phyloP scores from a whole-genome alignment of 2,888 invertebrate species.

The Eupelmus urozonus region DNA sequence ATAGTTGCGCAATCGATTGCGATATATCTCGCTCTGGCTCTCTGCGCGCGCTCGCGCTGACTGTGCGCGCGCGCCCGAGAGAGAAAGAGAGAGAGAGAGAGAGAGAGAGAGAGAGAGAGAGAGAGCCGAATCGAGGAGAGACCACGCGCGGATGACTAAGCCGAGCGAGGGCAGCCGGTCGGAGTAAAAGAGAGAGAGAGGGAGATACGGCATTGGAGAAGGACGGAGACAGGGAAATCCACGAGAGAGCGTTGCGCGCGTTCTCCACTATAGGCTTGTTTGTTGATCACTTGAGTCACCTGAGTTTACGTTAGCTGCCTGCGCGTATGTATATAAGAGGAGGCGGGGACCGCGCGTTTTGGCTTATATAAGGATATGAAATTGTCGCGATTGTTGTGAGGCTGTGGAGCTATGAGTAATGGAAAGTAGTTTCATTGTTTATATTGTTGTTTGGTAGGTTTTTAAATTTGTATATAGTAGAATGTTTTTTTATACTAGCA shows the following conservation, averaged over 20 bases:
- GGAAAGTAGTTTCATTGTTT: no score
- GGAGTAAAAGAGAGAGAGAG: background rate
- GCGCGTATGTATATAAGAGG: background rate
- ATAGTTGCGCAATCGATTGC: conserved; percentile 29
- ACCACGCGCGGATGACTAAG: conserved; percentile 19
- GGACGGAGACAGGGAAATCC: conserved; percentile 19
- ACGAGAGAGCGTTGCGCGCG: background rate
- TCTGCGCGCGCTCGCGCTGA: background rate
- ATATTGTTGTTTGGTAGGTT: no score
- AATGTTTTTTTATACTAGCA: no score
- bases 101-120: background rate
- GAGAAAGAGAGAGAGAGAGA: background rate
- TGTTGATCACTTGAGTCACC: background rate
- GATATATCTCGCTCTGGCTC: background rate
- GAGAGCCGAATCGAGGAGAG: no score
- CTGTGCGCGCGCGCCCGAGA: background rate
- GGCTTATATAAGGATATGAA: background rate
- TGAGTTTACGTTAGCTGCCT: background rate
- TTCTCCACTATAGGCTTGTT: conserved; percentile 2
- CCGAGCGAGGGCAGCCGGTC: background rate
- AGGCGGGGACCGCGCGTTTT: background rate
- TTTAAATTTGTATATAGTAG: no score
- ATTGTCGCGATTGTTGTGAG: background rate
- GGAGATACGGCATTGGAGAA: background rate
- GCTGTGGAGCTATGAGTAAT: no score